phyloP scores from a whole-genome alignment of 1,140 invertebrate genomes.

The Gonatopus flavifemur region DNA sequence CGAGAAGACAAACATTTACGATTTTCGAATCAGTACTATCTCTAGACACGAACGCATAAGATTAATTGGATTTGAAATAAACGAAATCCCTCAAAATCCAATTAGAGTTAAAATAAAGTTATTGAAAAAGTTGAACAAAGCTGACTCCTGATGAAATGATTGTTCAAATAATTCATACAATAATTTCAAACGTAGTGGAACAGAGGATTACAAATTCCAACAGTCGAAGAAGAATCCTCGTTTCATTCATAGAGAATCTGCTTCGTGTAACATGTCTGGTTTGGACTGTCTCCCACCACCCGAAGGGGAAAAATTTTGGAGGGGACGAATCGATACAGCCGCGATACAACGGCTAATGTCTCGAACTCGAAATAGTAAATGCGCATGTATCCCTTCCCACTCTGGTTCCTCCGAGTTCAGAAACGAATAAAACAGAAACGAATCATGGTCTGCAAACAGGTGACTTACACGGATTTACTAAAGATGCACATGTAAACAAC shows the following conservation, averaged over 20 bases:
- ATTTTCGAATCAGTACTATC: no score
- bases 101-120: no score
- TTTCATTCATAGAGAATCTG: conserved; percentile 18
- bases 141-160: no score
- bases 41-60: no score
- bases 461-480: conserved; percentile 32
- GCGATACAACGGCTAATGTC: conserved; percentile 54
- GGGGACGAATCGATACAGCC: conserved; percentile 57
- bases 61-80: no score
- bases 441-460: conserved; percentile 36
- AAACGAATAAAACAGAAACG: conserved; percentile 39
- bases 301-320: conserved; percentile 19
- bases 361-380: conserved; percentile 54
- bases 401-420: conserved; percentile 36
- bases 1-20: no score
- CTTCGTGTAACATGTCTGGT: conserved; percentile 41
- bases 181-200: no score
- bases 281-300: conserved; percentile 28
- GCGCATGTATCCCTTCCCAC: conserved; percentile 44
- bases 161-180: no score
- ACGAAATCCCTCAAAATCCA: no score
- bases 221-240: neutral
- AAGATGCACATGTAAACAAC: conserved; percentile 13
- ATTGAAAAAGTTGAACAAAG: no score
- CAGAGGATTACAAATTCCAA: no score